Percentiles rank a stretch among this genome's conserved stretches.
Evolutionary conservation across 2,797 vertebrate species (phyloP).

Genomic region (Numenius phaeopus): DNA sequence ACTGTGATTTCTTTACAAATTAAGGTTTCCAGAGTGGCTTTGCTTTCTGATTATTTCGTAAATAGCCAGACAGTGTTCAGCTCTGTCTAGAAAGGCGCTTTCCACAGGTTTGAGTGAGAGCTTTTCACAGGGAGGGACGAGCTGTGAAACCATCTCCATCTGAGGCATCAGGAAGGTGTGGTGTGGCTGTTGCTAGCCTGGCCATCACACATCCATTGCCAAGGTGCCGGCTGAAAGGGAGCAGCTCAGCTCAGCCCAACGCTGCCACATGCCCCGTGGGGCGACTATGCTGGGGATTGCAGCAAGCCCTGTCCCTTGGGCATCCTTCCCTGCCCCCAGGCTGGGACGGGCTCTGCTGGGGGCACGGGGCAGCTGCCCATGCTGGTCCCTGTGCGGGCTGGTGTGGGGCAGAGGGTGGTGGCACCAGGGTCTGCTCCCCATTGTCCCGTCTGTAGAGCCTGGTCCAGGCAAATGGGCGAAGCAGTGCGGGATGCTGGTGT

Average conservation of each 20-base stretch:
- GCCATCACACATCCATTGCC: neutral
- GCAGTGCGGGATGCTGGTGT: rapidly evolving
- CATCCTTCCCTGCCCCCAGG: neutral
- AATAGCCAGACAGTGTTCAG: neutral
- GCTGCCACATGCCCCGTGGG: rapidly evolving
- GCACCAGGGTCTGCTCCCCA: neutral
- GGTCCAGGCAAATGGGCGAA: rapidly evolving
- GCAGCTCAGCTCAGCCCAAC: neutral
- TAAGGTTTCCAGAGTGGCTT: neutral
- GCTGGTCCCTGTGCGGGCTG: rapidly evolving
- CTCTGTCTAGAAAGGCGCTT: neutral
- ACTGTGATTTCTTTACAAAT: neutral
- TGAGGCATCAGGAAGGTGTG: neutral
- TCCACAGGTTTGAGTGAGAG: neutral
- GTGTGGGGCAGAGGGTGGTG: rapidly evolving
- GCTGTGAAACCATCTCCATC: neutral
- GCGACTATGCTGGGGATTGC: rapidly evolving
- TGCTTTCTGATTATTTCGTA: neutral
- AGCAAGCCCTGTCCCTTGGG: neutral
- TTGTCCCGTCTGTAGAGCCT: rapidly evolving
- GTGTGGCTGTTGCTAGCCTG: rapidly evolving
- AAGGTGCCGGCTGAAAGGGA: neutral
- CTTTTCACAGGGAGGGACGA: neutral
- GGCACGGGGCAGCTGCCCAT: rapidly evolving
- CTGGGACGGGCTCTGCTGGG: neutral